Evolutionary conservation across 2,797 vertebrate genomes (phyloP).

Genomic region (Limosa lapponica): DNA sequence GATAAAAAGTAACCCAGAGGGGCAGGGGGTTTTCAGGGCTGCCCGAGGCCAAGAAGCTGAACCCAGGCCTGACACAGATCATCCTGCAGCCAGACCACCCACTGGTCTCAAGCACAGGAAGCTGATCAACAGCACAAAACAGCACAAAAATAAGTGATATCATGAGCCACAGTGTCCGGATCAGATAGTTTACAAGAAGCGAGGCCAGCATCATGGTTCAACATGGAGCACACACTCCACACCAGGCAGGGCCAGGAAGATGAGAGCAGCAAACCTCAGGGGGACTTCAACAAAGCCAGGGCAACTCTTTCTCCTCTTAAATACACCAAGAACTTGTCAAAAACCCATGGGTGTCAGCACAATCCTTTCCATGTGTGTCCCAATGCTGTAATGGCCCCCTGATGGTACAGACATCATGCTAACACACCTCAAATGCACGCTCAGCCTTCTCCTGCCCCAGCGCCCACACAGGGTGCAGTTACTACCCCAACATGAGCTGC

Average conservation of each 20-base stretch:
- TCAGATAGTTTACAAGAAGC: neutral
- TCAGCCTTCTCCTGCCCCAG: neutral
- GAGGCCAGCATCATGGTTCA: rapidly evolving
- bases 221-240: neutral
- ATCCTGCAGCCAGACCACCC: neutral
- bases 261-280: neutral
- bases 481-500: rapidly evolving
- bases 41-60: neutral
- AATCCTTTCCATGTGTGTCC: neutral
- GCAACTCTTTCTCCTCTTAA: neutral
- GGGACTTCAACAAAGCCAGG: neutral
- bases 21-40: neutral
- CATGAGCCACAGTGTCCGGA: rapidly evolving
- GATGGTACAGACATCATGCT: neutral
- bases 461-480: rapidly evolving
- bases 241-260: neutral
- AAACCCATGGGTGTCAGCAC: neutral
- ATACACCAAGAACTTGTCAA: neutral
- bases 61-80: neutral
- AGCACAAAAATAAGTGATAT: rapidly evolving
- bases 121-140: neutral
- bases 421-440: rapidly evolving
- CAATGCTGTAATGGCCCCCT: too few species aligned
- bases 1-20: neutral
- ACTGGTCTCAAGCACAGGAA: neutral